phyloP scores from a whole-genome alignment of 2,113 vertebrate genomes.

The Potamarius usumacintae region DNA sequence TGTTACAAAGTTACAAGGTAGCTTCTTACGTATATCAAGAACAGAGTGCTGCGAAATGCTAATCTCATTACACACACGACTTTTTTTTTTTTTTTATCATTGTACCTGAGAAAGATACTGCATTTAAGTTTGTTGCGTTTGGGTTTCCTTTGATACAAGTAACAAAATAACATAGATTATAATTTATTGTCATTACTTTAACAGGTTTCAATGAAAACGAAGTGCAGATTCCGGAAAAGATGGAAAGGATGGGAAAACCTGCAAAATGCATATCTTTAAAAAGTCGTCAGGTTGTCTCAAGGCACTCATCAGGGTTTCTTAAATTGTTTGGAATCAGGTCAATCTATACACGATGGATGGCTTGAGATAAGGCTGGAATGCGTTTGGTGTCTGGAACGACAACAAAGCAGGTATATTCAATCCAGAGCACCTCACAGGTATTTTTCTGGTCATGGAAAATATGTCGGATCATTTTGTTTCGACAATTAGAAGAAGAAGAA shows the following conservation, averaged over 20 bases:
- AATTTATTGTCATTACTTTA: neutral
- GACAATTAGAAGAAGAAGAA: neutral
- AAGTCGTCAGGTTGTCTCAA: constrained; percentile 42
- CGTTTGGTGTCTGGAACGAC: constrained; percentile 16
- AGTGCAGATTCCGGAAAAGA: neutral
- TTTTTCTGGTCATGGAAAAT: neutral
- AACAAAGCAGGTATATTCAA: constrained; percentile 16
- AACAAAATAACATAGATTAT: neutral
- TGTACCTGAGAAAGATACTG: neutral
- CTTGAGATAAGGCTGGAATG: constrained; percentile 35
- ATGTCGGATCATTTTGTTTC: neutral
- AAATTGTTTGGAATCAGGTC: constrained; percentile 40
- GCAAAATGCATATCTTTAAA: constrained; percentile 15
- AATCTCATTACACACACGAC: neutral
- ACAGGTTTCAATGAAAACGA: neutral
- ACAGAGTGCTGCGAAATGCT: neutral
- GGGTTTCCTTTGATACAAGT: neutral
- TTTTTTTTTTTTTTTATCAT: neutral
- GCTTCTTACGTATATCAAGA: neutral
- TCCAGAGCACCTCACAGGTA: neutral
- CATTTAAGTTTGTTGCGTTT: neutral
- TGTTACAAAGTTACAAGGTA: constrained; percentile 11
- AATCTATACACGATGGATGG: constrained; percentile 26
- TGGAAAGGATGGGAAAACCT: neutral
- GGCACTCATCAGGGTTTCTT: constrained; percentile 5